Conservation (phyloP, 2,113 vertebrate species). For the Pipra filicauda region DNA sequence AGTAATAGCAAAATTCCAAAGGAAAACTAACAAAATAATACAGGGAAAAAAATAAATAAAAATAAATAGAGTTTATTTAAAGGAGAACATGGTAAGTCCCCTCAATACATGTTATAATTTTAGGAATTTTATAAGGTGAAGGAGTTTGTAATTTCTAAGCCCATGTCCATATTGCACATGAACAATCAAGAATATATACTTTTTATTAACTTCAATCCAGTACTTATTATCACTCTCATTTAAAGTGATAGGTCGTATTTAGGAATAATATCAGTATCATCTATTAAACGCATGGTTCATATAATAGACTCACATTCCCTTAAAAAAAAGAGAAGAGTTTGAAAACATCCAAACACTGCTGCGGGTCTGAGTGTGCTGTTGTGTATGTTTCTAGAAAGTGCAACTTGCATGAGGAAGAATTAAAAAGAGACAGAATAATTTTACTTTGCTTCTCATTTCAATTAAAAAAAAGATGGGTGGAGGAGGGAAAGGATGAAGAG, state of each 20-base stretch:
- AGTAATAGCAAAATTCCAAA: background rate
- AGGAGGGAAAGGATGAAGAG: background rate
- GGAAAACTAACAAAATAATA: background rate
- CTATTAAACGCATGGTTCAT: background rate
- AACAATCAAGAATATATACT: background rate
- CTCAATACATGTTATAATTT: no score
- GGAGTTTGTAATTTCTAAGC: no score
- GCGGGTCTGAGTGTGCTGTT: background rate
- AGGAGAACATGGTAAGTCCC: no score
- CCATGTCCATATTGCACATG: background rate
- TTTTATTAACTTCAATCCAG: background rate
- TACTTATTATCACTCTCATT: background rate
- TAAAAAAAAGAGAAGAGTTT: background rate
- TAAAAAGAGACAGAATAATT: background rate
- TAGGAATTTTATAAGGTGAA: no score
- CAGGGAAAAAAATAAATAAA: no score
- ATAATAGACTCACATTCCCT: fast-evolving
- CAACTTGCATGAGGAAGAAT: background rate
- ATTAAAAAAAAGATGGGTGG: background rate
- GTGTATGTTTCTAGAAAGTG: background rate
- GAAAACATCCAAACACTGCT: background rate
- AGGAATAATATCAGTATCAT: background rate
- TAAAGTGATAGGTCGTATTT: background rate
- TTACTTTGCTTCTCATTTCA: background rate
- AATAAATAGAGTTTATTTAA: no score